phyloP scores from a whole-genome alignment of 2,113 vertebrate genomes.

The Potamarius usumacintae region DNA sequence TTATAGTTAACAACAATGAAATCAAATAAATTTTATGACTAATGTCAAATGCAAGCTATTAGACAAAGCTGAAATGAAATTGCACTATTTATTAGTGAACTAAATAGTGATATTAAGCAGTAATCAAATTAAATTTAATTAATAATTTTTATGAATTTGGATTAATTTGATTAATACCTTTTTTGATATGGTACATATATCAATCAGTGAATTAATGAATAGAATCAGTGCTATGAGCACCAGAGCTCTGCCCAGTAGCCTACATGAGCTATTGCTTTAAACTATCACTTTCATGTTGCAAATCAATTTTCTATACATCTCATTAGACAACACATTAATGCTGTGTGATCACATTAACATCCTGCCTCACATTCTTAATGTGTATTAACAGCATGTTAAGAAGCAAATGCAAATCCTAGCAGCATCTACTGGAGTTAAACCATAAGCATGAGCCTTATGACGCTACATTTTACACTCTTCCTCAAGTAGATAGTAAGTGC shows the following conservation, averaged over 20 bases:
- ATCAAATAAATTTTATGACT: neutral
- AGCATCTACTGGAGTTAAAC: neutral
- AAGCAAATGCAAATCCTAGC: neutral
- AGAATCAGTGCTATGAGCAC: neutral
- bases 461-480: neutral
- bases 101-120: neutral
- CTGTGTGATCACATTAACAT: constrained; percentile 44
- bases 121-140: neutral
- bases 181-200: neutral
- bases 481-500: neutral
- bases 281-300: neutral
- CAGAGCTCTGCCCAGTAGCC: constrained; percentile 3
- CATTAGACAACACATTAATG: neutral
- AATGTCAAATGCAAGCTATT: neutral
- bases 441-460: neutral
- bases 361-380: constrained; percentile 19
- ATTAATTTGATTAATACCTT: neutral
- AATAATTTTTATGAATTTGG: neutral
- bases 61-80: neutral
- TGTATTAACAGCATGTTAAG: constrained; percentile 39
- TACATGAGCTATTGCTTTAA: neutral
- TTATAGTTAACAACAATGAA: neutral
- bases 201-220: neutral
- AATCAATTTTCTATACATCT: constrained; percentile 37
- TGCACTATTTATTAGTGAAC: neutral